Base-by-base conservation (phyloP, 2,888 invertebrate species). In the Teleiodes luculella region DNA sequence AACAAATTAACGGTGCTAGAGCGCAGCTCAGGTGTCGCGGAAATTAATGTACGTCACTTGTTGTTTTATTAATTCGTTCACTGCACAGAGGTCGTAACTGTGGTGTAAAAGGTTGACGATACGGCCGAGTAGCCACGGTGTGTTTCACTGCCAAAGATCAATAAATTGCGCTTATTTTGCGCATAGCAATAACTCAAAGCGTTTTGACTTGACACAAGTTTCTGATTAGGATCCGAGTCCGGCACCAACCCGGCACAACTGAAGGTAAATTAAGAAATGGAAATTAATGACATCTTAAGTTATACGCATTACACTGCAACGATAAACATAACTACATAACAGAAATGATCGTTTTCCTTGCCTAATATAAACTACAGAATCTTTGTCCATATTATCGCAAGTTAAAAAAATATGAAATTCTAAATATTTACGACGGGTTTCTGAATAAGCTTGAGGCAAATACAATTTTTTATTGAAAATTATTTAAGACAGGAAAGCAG, bases 1-100 rank as follows among this genome's bases (percentile, higher is more conserved):
- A 65, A 62, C 64, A 65, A 67, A 68, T 68, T 67, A 62, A 61
- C 55, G 39, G 18, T 11, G 39, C 18, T 18, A 18, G 18, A 59
- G 54, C 58, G 62, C 35, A 28, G 20, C 28, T 13, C 16, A 18
- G 16, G 47, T 47, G 11, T 47, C 33, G 16, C 18, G 47, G 11
- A n/a, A 45, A 45, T 45, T 45, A 45, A 45, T 45, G 24, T 28
- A 45, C n/a, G 24, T 13, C 24, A 28, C 24, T 24, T 6, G 24
- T 24, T 24, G 28, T 24, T 5, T 20, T 28, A 39, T 35, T 35
- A 41, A 41, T 41, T 20, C 11, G 11, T 16, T 41, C 11, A 20
- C 24, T 24, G 24, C 3, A 41, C 39, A 20, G 20, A 41, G 18
- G 11, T 18, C n/a, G n/a, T n/a, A n/a, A 41, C 18, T 10, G 14